Evolutionary conservation across 2,888 invertebrate genomes (phyloP), one percentile per base, ranked within the genome.

Genomic region (Nomada hirtipes): DNA sequence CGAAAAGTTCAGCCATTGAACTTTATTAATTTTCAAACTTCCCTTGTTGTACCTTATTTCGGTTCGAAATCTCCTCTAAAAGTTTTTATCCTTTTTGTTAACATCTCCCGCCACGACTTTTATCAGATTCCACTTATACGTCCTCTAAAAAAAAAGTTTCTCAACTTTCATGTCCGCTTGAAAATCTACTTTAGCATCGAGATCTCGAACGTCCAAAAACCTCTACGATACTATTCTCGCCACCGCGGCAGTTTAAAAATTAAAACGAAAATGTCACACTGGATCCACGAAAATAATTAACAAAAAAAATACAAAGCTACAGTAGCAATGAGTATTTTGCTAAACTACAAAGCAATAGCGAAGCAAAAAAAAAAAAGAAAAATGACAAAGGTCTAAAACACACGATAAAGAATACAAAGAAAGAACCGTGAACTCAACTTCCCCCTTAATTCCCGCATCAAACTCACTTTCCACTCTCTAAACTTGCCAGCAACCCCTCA

Each of bases 21-120:
- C 57, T 70, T 70, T 59, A 70, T 70, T 59, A 47, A 70, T 69
- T 69, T 47, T 7, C 18, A 3, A 59, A n/a, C 47, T 29, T 4
- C 44, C 9, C n/a, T 9, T n/a, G n/a, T 13, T 10, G 13, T 44
- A 29, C 47, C 18, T 47, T 59, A 59, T 69, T 20, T 7, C n/a
- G 1, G 1, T 26, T 68, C 36, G 18, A 15, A n/a, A 47, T 18
- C 13, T 55, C 20, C 10, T 29, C 9, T 0, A 11, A 13, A 20
- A 36, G 18, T 15, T 26, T 23, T 55, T 9, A 18, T 60, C 60
- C 11, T n/a, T 7, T 61, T 13, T 4, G 10, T 15, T 13, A 50
- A n/a, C 10, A n/a, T 1, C 9, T 9, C 13, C n/a, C 13, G 11
- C 1, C 0, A n/a, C 3, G n/a, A 53, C 2, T 26, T 52, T n/a